These are phyloP conservation scores for Phenganax subtilis DNA, from an alignment of 92 coral and sea anemone species.

Conservation along the genomic window DNA sequence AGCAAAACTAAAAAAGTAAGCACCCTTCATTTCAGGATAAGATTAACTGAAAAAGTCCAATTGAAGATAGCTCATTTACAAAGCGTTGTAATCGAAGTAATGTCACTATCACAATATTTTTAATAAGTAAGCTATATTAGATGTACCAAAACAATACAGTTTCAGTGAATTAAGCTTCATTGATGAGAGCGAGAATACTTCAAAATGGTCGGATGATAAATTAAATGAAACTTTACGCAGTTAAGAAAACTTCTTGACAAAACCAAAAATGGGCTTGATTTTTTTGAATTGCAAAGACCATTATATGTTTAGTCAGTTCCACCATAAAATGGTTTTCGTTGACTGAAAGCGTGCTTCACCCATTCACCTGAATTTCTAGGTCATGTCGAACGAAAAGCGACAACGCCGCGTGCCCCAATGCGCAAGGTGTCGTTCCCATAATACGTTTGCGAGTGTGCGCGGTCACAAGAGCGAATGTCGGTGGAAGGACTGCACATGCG, in stretches of 20 bases:
- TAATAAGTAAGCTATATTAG: not conserved
- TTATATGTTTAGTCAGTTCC: too few species aligned
- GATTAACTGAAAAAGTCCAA: not conserved
- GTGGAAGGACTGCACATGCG: slow-evolving; percentile 43
- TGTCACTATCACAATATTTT: not conserved
- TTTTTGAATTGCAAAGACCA: too few species aligned
- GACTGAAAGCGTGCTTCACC: not conserved
- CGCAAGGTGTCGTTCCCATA: slow-evolving; percentile 31
- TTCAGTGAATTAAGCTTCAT: too few species aligned
- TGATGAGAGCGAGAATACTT: too few species aligned
- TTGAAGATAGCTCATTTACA: not conserved
- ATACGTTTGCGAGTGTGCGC: slow-evolving; percentile 24
- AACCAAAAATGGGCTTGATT: too few species aligned
- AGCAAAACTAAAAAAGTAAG: not conserved
- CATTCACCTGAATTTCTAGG: not conserved
- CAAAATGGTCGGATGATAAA: too few species aligned
- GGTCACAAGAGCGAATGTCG: slow-evolving; percentile 32
- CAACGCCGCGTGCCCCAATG: slow-evolving; percentile 11
- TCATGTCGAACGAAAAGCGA: not conserved
- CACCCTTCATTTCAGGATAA: not conserved
- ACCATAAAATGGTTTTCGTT: not conserved
- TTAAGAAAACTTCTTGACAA: too few species aligned
- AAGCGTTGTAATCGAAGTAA: slow-evolving; percentile 11
- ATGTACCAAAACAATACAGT: not conserved
- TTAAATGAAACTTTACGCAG: too few species aligned